Conservation (phyloP, 2,888 invertebrate genomes). For the Therioaphis trifolii region DNA sequence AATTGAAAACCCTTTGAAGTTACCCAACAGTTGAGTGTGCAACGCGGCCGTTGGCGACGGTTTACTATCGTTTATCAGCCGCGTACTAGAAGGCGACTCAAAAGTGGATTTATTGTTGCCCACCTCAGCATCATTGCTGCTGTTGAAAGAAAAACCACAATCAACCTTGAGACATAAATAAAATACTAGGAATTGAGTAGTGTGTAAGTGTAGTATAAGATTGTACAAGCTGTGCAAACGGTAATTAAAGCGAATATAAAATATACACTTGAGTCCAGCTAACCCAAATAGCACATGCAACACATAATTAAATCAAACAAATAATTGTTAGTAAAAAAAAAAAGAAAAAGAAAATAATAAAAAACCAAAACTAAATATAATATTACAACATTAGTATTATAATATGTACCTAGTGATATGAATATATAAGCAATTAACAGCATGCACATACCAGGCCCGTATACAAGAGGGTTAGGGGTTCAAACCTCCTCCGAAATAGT, state of each 20-base stretch:
- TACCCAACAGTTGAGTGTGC: conserved; percentile 76
- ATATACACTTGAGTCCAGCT: background rate
- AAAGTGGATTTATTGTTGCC: conserved; percentile 37
- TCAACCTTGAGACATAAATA: background rate
- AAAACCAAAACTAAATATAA: no score
- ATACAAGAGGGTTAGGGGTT: no score
- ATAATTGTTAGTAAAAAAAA: no score
- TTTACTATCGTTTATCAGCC: conserved; percentile 40
- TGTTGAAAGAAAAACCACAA: conserved; percentile 40
- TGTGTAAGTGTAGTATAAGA: background rate
- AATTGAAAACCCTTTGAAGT: conserved; percentile 87
- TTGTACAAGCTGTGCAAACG: background rate
- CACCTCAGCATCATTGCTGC: conserved; percentile 33
- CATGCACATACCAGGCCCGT: no score
- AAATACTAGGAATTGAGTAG: conserved; percentile 1
- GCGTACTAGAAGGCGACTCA: conserved; percentile 43
- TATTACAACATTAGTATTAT: no score
- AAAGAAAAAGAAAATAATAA: no score
- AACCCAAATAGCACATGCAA: no score
- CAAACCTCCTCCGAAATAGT: no score
- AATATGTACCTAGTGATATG: no score
- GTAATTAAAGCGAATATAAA: no score
- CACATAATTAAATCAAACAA: no score
- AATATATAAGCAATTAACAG: no score
- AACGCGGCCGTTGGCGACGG: background rate